Evolutionary conservation across 2,113 vertebrate genomes (phyloP), one percentile per base, ranked within the genome.

Genomic region (Boleophthalmus pectinirostris): DNA sequence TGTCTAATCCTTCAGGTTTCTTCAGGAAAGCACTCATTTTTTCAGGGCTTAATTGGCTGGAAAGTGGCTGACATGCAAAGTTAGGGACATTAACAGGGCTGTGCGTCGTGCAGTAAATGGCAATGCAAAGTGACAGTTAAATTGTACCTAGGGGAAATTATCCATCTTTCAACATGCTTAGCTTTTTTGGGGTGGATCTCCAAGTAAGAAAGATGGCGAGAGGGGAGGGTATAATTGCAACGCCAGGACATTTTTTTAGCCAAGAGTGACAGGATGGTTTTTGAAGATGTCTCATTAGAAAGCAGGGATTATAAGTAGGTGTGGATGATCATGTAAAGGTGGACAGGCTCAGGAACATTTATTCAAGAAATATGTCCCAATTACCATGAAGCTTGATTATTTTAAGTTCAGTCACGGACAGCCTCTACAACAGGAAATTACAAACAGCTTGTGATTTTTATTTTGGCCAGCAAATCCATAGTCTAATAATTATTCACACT

Each of bases 61-160:
- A 98, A 99, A 99, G 97, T 96, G 96, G 96, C 97, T 98, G 97
- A 98, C 97, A 97, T 97, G 97, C 96, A 96, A 98, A 98, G 97
- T 97, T 97, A 95, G 95, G 96, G 96, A 96, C 96, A 96, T 97
- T 99, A 94, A 92, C 95, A 11, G 93, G 95, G 93, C 78, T 77
- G 93, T 90, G 89, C 95, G 94, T 96, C 92, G 93, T 94, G 95
- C 95, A 43, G 61, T 96, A 97, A 98, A 98, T 97, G 95, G 96
- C 95, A 95, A 95, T 92, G 94, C 96, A 95, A 90, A 96, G 94
- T 98, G 97, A 99, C 97, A 98, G 96, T 96, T 98, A 99, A 99
- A 99, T 99, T 99, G 97, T 98, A 98, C 96, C 95, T 94, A 94
- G 94, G 95, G 88, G 95, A 97, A 98, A 99, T 98, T 97, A 98